Evolutionary conservation across 2,797 vertebrate genomes (phyloP).

Genomic region (Enteromius thamalakanensis): DNA sequence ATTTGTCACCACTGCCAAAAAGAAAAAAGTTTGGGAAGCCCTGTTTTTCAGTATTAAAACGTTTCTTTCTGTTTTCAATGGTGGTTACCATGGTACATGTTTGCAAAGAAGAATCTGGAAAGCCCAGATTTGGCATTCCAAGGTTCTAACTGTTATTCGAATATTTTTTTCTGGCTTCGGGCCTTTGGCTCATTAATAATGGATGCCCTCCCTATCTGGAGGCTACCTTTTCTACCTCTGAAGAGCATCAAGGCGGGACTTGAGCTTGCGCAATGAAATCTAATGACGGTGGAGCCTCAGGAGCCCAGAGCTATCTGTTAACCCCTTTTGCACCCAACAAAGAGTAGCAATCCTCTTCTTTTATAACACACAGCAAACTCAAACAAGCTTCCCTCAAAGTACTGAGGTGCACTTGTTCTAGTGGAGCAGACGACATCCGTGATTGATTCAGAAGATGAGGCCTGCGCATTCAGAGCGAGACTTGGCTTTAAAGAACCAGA

Average conservation of each 20-base stretch:
- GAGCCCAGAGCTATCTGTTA: constrained; percentile 22
- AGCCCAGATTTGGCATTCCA: background rate
- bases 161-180: constrained; percentile 3
- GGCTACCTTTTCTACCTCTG: constrained; percentile 12
- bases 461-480: background rate
- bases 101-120: background rate
- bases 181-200: constrained; percentile 38
- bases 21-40: background rate
- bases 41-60: background rate
- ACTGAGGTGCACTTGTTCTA: constrained; percentile 31
- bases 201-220: constrained; percentile 1
- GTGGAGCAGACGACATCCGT: background rate
- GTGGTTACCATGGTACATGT: background rate
- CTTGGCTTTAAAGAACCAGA: constrained; percentile 15
- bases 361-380: constrained; percentile 18
- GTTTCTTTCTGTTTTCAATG: background rate
- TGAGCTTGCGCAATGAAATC: constrained; percentile 33
- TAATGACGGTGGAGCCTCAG: constrained; percentile 20
- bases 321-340: constrained; percentile 8
- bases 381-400: background rate
- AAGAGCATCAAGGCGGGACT: background rate
- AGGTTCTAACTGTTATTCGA: constrained; percentile 17
- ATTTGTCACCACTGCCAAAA: background rate
- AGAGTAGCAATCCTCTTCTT: background rate
- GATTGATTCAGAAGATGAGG: constrained; percentile 17